Percentiles rank a stretch among this genome's conserved stretches.
These are phyloP conservation scores for Argyresthia goedartella DNA, from an alignment of 2,888 invertebrate species.

Conservation along the genomic window DNA sequence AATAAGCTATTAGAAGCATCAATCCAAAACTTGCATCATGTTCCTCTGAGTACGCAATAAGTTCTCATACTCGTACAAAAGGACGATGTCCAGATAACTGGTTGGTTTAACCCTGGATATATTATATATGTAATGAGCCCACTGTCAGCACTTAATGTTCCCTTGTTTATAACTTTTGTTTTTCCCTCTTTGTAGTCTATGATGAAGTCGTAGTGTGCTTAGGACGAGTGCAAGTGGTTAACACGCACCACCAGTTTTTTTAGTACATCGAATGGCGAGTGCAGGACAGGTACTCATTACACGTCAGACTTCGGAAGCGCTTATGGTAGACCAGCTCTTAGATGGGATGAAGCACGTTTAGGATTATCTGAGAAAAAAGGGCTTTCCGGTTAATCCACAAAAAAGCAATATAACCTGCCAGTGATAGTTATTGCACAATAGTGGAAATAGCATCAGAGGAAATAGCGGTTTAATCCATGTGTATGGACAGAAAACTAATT, in stretches of 20 bases:
- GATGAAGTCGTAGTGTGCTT: background rate
- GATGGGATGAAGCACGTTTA: too few relatives aligned
- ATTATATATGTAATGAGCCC: background rate
- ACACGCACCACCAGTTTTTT: slow-evolving; percentile 1
- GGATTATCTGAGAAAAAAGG: too few relatives aligned
- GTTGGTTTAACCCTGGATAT: background rate
- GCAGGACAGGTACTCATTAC: background rate
- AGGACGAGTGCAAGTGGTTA: background rate
- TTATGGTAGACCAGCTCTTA: too few relatives aligned
- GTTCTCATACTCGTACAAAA: slow-evolving; percentile 2
- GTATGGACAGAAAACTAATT: too few relatives aligned
- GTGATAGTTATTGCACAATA: too few relatives aligned
- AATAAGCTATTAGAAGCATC: slow-evolving; percentile 10
- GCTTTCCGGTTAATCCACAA: too few relatives aligned
- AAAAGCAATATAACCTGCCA: too few relatives aligned
- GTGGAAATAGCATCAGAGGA: too few relatives aligned
- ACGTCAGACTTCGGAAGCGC: background rate
- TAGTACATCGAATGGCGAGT: background rate
- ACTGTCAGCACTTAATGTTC: background rate
- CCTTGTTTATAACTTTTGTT: background rate
- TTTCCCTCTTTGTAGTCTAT: background rate
- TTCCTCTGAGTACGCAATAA: slow-evolving; percentile 4
- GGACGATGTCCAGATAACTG: slow-evolving; percentile 1
- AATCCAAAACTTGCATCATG: slow-evolving; percentile 7
- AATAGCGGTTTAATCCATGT: too few relatives aligned